Base-by-base conservation (phyloP, 2,888 invertebrate genomes). In the Phymatocera aterrima region DNA sequence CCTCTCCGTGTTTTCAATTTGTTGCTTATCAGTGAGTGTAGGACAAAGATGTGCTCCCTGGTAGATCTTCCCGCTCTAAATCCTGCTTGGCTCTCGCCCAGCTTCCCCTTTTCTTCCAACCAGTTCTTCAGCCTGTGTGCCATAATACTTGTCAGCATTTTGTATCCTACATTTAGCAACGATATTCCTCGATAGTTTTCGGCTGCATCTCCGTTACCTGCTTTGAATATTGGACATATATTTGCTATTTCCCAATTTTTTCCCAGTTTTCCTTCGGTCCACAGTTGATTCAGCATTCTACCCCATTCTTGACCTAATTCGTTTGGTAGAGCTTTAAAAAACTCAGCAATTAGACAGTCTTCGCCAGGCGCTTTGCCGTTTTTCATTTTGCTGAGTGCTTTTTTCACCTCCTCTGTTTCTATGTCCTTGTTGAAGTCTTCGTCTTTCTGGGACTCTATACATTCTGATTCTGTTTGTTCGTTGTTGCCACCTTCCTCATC, bases 261-360 rank as follows among this genome's bases (percentile, higher is more conserved):
- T 2, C 10, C 10, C 1, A 43, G 0, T 3, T 15, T 15, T 43
- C 15, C 43, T 15, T 15, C 43, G 4, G 8, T 43, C 43, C 43
- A 43, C 15, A 43, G 8, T 5, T 5, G 43, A 8, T 43, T 8
- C 15, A 43, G 2, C 1, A 43, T 10, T 43, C 43, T 3, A 43
- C 15, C 15, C 15, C 43, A 8, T 43, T 43, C 43, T 15, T 12
- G 3, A 15, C 43, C 10, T 51, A 15, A 3, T 51, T 51, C 51
- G 51, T 40, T 24, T 37, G 77, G 57, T 12, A 79, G 48, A 10
- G 77, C 43, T 21, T 34, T 18, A 5, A 81, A 10, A 51, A 79
- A 78, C 34, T 81, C 80, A 18, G 51, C 5, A 4, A 43, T 15
- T 2, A 51, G 15, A 15, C 51, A 15, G 18, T 51, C 51, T 21